Percentiles rank a stretch among this genome's conserved stretches.
These are phyloP conservation scores for Eilema caniola DNA, from an alignment of 2,888 invertebrate genomes.

Conservation along the genomic window DNA sequence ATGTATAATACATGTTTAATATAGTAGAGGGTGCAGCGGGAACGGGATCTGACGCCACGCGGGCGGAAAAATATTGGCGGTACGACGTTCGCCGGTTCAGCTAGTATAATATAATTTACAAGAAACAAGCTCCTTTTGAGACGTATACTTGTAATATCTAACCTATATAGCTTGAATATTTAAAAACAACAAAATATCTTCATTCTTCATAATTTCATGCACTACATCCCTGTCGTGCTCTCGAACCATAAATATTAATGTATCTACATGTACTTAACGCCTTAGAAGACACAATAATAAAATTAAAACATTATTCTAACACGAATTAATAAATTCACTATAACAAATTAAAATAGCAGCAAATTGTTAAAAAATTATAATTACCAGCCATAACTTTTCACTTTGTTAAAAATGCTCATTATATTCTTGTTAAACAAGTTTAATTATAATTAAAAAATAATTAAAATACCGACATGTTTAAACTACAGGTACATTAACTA, in stretches of 20 bases:
- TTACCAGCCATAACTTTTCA: slow-evolving; percentile 17
- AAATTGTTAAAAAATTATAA: slow-evolving; percentile 34
- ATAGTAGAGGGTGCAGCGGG: no score
- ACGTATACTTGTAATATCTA: neutral
- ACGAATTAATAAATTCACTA: slow-evolving; percentile 17
- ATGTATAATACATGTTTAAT: no score
- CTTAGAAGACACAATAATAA: slow-evolving; percentile 23
- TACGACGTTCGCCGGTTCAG: no score
- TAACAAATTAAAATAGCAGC: slow-evolving; percentile 29
- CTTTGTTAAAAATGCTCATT: slow-evolving; percentile 16
- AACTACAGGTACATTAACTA: slow-evolving; percentile 4
- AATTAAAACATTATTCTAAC: slow-evolving; percentile 16
- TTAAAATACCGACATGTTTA: slow-evolving; percentile 24
- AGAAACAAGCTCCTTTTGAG: neutral
- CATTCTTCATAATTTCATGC: neutral
- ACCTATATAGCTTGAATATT: neutral
- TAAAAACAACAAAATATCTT: neutral
- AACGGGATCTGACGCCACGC: no score
- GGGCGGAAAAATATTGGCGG: no score
- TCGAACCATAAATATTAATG: slow-evolving; percentile 38
- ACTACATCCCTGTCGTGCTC: neutral
- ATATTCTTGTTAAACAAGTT: slow-evolving; percentile 8
- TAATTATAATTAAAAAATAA: slow-evolving; percentile 27
- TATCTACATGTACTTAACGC: slow-evolving; percentile 36
- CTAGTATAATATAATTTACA: no score